phyloP scores from a whole-genome alignment of 1,140 invertebrate genomes.

The Protaetia brevitarsis region DNA sequence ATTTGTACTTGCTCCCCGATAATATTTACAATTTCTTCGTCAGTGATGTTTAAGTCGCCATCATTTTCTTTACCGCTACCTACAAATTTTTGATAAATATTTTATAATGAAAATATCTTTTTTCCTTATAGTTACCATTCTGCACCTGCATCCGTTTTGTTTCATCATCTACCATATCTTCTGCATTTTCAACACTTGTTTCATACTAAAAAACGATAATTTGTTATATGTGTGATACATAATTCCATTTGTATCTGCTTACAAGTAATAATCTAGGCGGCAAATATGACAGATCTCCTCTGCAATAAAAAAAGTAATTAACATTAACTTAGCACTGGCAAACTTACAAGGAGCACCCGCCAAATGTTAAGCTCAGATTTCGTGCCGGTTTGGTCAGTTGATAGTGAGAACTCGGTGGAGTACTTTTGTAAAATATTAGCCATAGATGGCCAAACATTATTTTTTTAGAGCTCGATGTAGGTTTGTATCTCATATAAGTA shows the following conservation, averaged over 20 bases:
- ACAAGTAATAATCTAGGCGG: slow-evolving; percentile 12
- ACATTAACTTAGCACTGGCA: too few relatives aligned
- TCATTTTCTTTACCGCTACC: background rate
- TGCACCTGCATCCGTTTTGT: background rate
- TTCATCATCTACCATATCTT: background rate
- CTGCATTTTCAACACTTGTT: slow-evolving; percentile 17
- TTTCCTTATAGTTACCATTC: background rate
- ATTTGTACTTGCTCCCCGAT: slow-evolving; percentile 14
- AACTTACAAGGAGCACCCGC: too few relatives aligned
- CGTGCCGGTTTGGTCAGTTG: too few relatives aligned
- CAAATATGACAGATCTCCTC: slow-evolving; percentile 2
- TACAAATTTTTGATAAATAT: background rate
- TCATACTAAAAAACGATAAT: slow-evolving; percentile 10
- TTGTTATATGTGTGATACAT: background rate
- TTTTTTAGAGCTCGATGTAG: too few relatives aligned
- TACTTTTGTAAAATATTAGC: too few relatives aligned
- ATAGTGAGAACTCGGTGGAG: too few relatives aligned
- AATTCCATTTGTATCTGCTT: background rate
- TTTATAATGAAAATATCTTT: too few relatives aligned
- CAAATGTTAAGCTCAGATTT: too few relatives aligned
- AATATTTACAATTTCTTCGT: slow-evolving; percentile 27
- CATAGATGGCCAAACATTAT: too few relatives aligned
- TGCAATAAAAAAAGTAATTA: slow-evolving; percentile 1
- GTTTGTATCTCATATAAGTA: too few relatives aligned
- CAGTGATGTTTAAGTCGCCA: slow-evolving; percentile 29